Percentiles rank a stretch among this genome's conserved stretches.
These are phyloP conservation scores for Chaetodon trifasciatus DNA, from an alignment of 2,797 vertebrate genomes.

Conservation along the genomic window DNA sequence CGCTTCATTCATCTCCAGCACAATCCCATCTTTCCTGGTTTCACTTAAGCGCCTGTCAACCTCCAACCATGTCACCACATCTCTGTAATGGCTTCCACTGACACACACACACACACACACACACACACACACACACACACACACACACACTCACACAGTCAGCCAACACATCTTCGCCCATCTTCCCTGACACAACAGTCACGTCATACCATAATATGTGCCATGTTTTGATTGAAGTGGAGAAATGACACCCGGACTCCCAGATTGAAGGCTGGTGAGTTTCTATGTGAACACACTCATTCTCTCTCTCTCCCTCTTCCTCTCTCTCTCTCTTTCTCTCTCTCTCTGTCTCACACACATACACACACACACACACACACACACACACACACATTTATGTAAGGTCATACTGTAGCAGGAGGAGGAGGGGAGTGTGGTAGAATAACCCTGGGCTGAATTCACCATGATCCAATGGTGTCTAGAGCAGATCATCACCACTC, in stretches of 20 bases:
- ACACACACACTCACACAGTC: constrained; percentile 7
- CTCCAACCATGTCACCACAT: constrained; percentile 49
- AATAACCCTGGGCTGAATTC: constrained; percentile 61
- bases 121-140: constrained; percentile 20
- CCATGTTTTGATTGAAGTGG: constrained; percentile 62
- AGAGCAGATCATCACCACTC: constrained; percentile 60
- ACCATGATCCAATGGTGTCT: constrained; percentile 58
- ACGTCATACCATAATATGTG: constrained; percentile 40
- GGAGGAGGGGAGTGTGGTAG: not conserved
- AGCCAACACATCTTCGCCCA: constrained; percentile 24
- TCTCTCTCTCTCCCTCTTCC: not conserved
- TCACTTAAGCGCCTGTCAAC: constrained; percentile 56
- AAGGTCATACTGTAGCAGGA: constrained; percentile 9
- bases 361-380: constrained; percentile 2
- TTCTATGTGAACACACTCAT: constrained; percentile 15
- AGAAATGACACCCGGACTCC: constrained; percentile 36
- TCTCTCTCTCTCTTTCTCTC: no score
- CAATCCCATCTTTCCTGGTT: constrained; percentile 45
- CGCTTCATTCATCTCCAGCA: constrained; percentile 24
- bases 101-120: constrained; percentile 26
- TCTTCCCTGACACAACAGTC: constrained; percentile 53
- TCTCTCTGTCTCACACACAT: no score
- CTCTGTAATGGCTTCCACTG: constrained; percentile 51
- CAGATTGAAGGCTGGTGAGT: constrained; percentile 39
- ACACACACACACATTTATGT: constrained; percentile 2